phyloP scores from a whole-genome alignment of 2,113 vertebrate genomes.

The Podilymbus podiceps region DNA sequence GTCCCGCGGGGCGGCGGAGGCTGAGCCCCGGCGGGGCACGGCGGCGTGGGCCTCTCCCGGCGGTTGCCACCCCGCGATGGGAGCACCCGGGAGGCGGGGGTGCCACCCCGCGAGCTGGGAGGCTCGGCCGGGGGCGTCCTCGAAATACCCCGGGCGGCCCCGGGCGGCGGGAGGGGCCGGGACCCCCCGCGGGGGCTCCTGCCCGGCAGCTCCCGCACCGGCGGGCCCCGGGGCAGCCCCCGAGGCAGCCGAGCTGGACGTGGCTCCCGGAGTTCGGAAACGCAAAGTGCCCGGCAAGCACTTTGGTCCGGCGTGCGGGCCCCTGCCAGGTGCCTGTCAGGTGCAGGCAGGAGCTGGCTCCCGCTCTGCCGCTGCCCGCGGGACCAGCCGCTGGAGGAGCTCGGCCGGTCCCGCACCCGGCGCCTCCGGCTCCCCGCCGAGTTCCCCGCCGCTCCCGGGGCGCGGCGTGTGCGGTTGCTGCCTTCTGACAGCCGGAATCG shows the following conservation, averaged over 20 bases:
- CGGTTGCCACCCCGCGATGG: not conserved
- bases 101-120: too few relatives aligned
- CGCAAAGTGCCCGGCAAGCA: not conserved
- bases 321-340: not conserved
- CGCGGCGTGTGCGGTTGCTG: not conserved
- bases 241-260: not conserved
- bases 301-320: not conserved
- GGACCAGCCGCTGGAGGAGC: rapidly evolving
- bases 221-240: too few relatives aligned
- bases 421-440: too few relatives aligned
- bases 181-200: not conserved
- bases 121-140: not conserved
- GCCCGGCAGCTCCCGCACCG: not conserved
- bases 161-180: not conserved
- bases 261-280: not conserved
- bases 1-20: not conserved
- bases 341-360: not conserved
- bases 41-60: not conserved
- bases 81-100: not conserved
- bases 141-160: not conserved
- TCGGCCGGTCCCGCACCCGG: not conserved
- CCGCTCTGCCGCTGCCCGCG: not conserved
- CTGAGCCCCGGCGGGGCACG: not conserved
- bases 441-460: not conserved
- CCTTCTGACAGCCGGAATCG: not conserved